Evolutionary conservation across 2,888 invertebrate species (phyloP).

Genomic region (Epistrophe grossulariae): DNA sequence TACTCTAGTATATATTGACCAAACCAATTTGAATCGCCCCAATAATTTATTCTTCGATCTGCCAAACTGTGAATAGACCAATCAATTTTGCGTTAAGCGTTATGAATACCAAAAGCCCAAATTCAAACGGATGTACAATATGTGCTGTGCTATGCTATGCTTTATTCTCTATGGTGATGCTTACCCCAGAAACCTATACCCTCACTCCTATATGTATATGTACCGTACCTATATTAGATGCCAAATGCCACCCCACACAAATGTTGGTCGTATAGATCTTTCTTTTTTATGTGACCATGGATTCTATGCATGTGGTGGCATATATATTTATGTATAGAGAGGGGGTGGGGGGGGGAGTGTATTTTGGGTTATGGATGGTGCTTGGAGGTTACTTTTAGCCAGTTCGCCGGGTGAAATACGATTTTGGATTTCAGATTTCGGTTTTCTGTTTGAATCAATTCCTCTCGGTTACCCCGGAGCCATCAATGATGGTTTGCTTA

Average conservation of each 20-base stretch:
- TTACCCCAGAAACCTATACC: background rate
- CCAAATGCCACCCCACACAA: background rate
- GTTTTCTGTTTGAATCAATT: constrained; percentile 42
- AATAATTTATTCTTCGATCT: constrained; percentile 70
- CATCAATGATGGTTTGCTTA: constrained; percentile 15
- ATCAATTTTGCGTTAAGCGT: constrained; percentile 74
- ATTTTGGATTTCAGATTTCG: constrained; percentile 69
- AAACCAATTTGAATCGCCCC: constrained; percentile 68
- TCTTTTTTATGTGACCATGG: constrained; percentile 34
- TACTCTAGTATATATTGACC: constrained; percentile 44
- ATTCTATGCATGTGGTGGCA: constrained; percentile 15
- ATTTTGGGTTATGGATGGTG: constrained; percentile 22
- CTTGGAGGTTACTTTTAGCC: constrained; percentile 20
- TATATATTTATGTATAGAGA: too few relatives aligned
- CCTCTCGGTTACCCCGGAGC: constrained; percentile 51
- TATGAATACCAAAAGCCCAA: constrained; percentile 72
- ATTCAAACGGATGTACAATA: constrained; percentile 31
- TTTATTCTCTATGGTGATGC: too few relatives aligned
- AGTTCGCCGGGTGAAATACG: constrained; percentile 52
- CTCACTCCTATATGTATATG: background rate
- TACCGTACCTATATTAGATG: background rate
- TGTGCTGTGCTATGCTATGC: background rate
- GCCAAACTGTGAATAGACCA: constrained; percentile 75
- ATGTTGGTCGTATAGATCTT: constrained; percentile 28
- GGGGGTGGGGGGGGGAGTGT: background rate